Evolutionary conservation across 2,888 invertebrate species (phyloP).

Genomic region (Sinopyrophorus schimmeli): DNA sequence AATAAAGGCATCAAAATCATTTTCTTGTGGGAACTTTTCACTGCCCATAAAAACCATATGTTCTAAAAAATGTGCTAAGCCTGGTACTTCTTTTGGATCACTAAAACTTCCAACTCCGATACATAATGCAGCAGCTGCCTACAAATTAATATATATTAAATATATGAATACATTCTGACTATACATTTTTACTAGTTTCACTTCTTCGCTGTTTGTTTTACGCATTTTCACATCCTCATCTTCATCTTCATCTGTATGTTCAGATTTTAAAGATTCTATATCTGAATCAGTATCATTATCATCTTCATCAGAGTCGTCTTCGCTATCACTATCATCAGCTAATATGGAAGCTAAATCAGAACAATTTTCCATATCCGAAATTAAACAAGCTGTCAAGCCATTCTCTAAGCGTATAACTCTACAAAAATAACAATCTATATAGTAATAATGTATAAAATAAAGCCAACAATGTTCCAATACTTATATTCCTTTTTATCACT

Average conservation of each 20-base stretch:
- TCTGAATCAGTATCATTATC: conserved; percentile 26
- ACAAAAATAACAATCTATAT: conserved; percentile 33
- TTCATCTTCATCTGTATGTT: conserved; percentile 25
- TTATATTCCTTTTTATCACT: conserved; percentile 79
- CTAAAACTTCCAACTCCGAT: conserved; percentile 80
- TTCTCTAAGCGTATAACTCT: conserved; percentile 70
- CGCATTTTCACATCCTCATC: conserved; percentile 40
- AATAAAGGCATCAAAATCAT: conserved; percentile 80
- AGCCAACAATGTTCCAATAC: conserved; percentile 51
- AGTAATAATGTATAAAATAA: neutral
- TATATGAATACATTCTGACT: neutral
- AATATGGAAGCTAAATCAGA: conserved; percentile 45
- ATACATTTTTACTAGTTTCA: conserved; percentile 43
- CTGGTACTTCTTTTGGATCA: conserved; percentile 75
- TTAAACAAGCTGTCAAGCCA: conserved; percentile 72
- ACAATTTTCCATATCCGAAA: conserved; percentile 63
- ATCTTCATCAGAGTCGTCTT: conserved; percentile 33
- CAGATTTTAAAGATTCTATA: conserved; percentile 43
- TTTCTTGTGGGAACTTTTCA: conserved; percentile 83
- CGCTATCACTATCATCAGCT: conserved; percentile 41
- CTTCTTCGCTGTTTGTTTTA: conserved; percentile 48
- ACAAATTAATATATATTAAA: conserved; percentile 26
- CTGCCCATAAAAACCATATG: conserved; percentile 97
- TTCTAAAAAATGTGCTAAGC: conserved; percentile 83
- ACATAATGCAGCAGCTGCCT: conserved; percentile 76